Conservation (phyloP, 2,113 vertebrate species). For the Otus sunia region DNA sequence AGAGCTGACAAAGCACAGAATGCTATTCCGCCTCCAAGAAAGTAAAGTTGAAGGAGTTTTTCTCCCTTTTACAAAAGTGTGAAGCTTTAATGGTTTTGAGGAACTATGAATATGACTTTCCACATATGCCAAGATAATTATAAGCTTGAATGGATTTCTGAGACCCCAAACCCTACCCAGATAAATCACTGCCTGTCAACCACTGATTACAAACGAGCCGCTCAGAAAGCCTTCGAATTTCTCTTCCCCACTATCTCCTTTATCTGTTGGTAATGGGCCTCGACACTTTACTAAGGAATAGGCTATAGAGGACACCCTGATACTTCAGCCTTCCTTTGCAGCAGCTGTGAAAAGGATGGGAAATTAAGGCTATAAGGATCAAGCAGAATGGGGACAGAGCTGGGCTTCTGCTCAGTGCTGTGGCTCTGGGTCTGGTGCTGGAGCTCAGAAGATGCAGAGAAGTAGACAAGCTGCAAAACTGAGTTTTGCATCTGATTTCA, state of each 20-base stretch:
- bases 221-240: not conserved
- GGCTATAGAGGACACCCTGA: not conserved
- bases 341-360: not conserved
- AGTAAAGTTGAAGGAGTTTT: not conserved
- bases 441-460: not conserved
- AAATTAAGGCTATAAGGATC: not conserved
- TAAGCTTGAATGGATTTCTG: constrained; percentile 31
- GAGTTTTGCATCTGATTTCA: not conserved
- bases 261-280: not conserved
- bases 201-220: not conserved
- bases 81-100: not conserved
- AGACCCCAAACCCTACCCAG: not conserved
- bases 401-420: not conserved
- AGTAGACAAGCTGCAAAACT: not conserved
- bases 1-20: not conserved
- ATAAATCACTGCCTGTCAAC: constrained; percentile 12
- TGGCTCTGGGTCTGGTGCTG: not conserved
- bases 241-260: not conserved
- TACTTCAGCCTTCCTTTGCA: not conserved
- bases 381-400: not conserved
- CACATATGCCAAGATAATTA: constrained; percentile 13
- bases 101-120: not conserved
- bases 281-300: not conserved
- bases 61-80: not conserved
- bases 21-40: not conserved